phyloP scores from a whole-genome alignment of 2,797 vertebrate species.

The Atherinosoma microstoma region DNA sequence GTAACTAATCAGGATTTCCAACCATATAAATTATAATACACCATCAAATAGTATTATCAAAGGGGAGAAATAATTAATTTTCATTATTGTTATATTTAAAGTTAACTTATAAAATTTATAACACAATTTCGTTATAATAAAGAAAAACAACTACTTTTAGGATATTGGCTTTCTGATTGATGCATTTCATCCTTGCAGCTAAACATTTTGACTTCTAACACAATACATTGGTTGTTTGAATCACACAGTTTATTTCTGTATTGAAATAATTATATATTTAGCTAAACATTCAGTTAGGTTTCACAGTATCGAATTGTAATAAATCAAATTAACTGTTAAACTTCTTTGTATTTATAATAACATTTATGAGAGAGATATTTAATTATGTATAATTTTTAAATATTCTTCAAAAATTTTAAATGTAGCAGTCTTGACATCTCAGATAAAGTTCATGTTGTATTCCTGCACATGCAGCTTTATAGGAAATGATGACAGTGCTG shows the following conservation, averaged over 20 bases:
- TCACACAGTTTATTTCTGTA: no score
- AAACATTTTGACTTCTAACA: not conserved
- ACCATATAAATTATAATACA: no score
- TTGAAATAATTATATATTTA: not conserved
- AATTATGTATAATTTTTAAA: no score
- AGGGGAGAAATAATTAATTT: no score
- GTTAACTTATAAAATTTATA: no score
- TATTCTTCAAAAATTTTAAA: not conserved
- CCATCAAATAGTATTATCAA: no score
- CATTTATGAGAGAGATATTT: no score
- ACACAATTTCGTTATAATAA: no score
- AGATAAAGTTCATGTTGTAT: not conserved
- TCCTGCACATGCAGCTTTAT: not conserved
- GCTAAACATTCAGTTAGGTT: not conserved
- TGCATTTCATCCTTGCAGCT: not conserved
- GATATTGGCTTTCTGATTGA: not conserved
- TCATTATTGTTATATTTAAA: no score
- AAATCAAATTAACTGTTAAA: not conserved
- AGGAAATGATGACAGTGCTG: slow-evolving; percentile 5
- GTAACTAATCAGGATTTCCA: no score
- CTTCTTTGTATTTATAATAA: not conserved
- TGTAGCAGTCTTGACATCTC: not conserved
- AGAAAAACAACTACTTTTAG: not conserved
- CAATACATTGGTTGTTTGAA: not conserved
- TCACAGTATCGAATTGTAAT: not conserved